Percentiles rank a stretch among this genome's conserved stretches.
Conservation (phyloP, 1,140 invertebrate genomes). For the Lordiphosa collinella region DNA sequence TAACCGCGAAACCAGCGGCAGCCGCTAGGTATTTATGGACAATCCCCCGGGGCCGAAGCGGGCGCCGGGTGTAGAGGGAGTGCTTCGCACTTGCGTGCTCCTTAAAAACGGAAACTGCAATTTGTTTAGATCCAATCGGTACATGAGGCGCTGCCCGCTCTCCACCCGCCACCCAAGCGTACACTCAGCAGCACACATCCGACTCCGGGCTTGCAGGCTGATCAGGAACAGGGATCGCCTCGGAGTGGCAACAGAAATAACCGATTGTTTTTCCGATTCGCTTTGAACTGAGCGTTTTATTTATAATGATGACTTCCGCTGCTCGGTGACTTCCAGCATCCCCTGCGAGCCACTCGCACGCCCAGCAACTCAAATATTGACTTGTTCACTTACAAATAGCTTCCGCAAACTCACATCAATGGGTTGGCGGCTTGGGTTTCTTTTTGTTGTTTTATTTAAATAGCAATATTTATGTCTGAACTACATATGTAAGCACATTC, state of each 20-base stretch:
- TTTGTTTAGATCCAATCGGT: constrained; percentile 14
- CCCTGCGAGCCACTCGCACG: constrained; percentile 4
- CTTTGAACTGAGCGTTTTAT: constrained; percentile 64
- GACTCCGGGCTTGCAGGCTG: too few relatives aligned
- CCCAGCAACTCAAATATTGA: constrained; percentile 47
- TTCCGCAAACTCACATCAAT: constrained; percentile 61
- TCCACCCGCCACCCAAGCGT: too few relatives aligned
- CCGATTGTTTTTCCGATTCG: constrained; percentile 54
- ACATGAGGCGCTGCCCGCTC: neutral
- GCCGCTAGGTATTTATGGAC: constrained; percentile 3
- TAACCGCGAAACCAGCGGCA: constrained; percentile 6
- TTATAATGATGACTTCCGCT: constrained; percentile 73
- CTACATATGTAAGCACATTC: constrained; percentile 10
- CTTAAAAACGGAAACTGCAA: constrained; percentile 6
- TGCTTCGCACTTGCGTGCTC: constrained; percentile 2
- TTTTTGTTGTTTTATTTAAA: constrained; percentile 17
- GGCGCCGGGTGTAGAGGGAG: too few relatives aligned
- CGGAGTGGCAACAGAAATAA: constrained; percentile 28
- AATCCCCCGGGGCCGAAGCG: neutral
- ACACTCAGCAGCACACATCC: too few relatives aligned
- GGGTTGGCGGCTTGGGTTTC: constrained; percentile 14
- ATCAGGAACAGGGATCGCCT: too few relatives aligned
- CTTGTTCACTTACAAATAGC: constrained; percentile 55
- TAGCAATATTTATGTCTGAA: constrained; percentile 30
- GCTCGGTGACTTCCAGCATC: constrained; percentile 10